Percentiles rank a stretch among this genome's conserved stretches.
Evolutionary conservation across 2,888 invertebrate genomes (phyloP).

Genomic region (Villa cingulata): DNA sequence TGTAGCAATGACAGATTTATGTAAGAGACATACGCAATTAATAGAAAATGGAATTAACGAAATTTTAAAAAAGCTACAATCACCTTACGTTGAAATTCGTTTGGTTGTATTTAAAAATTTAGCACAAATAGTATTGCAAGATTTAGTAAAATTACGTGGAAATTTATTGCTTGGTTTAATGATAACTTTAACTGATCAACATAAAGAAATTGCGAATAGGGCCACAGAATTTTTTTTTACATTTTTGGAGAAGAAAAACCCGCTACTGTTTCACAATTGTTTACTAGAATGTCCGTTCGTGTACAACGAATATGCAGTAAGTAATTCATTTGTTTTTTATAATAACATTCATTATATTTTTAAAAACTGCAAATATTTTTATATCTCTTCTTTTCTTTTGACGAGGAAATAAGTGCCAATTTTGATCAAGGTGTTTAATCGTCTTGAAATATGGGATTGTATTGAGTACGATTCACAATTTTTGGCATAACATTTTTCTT

Average conservation of each 20-base stretch:
- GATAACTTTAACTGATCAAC: slow-evolving; percentile 25
- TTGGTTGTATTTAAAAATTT: slow-evolving; percentile 31
- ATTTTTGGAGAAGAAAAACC: slow-evolving; percentile 22
- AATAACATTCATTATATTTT: background rate
- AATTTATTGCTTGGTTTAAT: slow-evolving; percentile 25
- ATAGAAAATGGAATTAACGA: slow-evolving; percentile 27
- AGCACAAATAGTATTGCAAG: slow-evolving; percentile 28
- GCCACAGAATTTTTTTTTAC: slow-evolving; percentile 29
- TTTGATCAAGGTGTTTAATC: too few relatives aligned
- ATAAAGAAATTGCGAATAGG: slow-evolving; percentile 22
- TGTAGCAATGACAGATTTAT: slow-evolving; percentile 28
- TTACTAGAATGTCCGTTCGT: slow-evolving; percentile 31
- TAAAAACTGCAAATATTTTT: background rate
- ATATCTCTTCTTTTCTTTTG: too few relatives aligned
- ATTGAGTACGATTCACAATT: too few relatives aligned
- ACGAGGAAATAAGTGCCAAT: too few relatives aligned
- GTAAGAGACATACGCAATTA: slow-evolving; percentile 30
- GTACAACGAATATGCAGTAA: slow-evolving; percentile 26
- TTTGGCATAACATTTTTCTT: too few relatives aligned
- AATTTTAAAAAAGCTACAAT: slow-evolving; percentile 26
- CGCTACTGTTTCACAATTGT: slow-evolving; percentile 28
- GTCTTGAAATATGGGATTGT: too few relatives aligned
- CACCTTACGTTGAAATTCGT: slow-evolving; percentile 27
- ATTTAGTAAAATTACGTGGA: slow-evolving; percentile 31
- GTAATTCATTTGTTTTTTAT: slow-evolving; percentile 6